Evolutionary conservation across 2,888 invertebrate species (phyloP).

Genomic region (Byasa hedistus): DNA sequence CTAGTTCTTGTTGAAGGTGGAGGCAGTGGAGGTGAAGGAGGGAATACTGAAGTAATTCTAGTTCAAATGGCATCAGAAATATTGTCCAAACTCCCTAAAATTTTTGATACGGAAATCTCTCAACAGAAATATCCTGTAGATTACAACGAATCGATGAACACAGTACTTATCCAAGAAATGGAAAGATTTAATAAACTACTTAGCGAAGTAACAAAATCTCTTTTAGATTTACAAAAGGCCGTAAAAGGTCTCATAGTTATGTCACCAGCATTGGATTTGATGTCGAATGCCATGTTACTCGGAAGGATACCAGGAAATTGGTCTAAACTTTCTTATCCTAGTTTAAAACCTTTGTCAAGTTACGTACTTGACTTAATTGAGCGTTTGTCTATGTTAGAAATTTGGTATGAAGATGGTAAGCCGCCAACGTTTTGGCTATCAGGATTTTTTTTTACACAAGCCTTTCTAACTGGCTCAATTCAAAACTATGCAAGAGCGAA

Average conservation of each 20-base stretch:
- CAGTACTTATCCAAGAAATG: slow-evolving; percentile 89
- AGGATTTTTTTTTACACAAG: slow-evolving; percentile 95
- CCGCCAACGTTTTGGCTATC: slow-evolving; percentile 94
- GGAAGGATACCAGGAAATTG: slow-evolving; percentile 90
- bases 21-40: slow-evolving; percentile 74
- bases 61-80: slow-evolving; percentile 81
- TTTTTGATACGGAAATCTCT: slow-evolving; percentile 85
- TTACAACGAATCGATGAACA: slow-evolving; percentile 92
- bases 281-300: slow-evolving; percentile 84
- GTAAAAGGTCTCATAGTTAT: slow-evolving; percentile 92
- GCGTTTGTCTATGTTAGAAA: slow-evolving; percentile 85
- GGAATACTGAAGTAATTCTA: slow-evolving; percentile 85
- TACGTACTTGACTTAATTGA: slow-evolving; percentile 90
- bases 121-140: slow-evolving; percentile 84
- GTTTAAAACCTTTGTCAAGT: slow-evolving; percentile 90
- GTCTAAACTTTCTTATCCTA: slow-evolving; percentile 92
- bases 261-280: slow-evolving; percentile 89
- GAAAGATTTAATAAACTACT: slow-evolving; percentile 84
- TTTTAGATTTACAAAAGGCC: slow-evolving; percentile 87
- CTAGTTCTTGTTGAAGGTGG: slow-evolving; percentile 88
- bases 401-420: slow-evolving; percentile 85
- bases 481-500: slow-evolving; percentile 94
- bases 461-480: slow-evolving; percentile 93
- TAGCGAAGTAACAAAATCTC: slow-evolving; percentile 83
- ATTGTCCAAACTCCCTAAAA: slow-evolving; percentile 78